Evolutionary conservation across 1,140 invertebrate species (phyloP).

Genomic region (Parasteatoda tepidariorum): DNA sequence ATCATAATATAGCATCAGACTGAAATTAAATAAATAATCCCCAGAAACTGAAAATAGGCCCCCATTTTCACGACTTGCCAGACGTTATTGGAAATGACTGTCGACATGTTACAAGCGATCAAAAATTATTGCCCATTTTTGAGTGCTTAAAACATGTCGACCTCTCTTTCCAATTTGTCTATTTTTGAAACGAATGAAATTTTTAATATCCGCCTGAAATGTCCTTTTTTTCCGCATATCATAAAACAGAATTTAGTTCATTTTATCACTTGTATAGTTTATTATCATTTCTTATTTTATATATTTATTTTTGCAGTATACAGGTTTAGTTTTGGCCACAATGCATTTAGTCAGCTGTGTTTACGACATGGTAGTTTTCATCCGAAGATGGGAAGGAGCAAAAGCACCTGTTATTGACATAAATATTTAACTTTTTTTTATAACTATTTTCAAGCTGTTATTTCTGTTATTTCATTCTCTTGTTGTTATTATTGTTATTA

Average conservation of each 20-base stretch:
- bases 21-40: too few species aligned
- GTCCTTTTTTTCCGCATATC: neutral
- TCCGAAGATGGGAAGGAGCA: neutral
- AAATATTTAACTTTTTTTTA: too few species aligned
- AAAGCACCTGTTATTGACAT: neutral
- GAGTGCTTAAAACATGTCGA: neutral
- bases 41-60: too few species aligned
- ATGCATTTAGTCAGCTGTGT: neutral
- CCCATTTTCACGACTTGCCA: too few species aligned
- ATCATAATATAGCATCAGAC: too few species aligned
- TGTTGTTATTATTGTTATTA: too few species aligned
- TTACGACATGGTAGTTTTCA: conserved; percentile 11
- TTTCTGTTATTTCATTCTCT: too few species aligned
- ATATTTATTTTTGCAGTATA: neutral
- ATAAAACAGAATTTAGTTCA: neutral
- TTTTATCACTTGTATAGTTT: neutral
- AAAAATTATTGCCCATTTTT: neutral
- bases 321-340: neutral
- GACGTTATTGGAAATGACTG: too few species aligned
- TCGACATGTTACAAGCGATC: too few species aligned
- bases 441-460: too few species aligned
- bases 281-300: neutral
- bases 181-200: neutral
- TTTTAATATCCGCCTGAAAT: neutral
- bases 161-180: neutral